A percentile compares a stretch with the other conserved stretches of the same genome.
These are phyloP conservation scores for Melinaea menophilus DNA, from an alignment of 2,888 invertebrate species.

Conservation along the genomic window DNA sequence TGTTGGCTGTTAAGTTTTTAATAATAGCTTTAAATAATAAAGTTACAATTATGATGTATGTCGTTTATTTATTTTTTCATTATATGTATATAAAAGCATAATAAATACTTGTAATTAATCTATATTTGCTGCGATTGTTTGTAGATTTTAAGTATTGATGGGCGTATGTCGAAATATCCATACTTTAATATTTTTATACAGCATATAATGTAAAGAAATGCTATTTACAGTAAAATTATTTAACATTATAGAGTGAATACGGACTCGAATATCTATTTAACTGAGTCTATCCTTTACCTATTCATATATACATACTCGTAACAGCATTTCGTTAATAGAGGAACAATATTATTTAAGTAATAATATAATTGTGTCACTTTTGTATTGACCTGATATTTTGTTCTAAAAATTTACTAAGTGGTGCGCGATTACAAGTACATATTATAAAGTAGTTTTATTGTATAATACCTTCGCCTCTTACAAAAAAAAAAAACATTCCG, in stretches of 20 bases:
- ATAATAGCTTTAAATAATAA: conserved; percentile 11
- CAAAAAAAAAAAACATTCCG: too few relatives aligned
- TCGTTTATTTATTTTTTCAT: conserved; percentile 4
- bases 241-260: conserved; percentile 13
- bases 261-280: background rate
- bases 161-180: conserved; percentile 14
- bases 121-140: background rate
- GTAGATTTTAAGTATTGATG: conserved; percentile 16
- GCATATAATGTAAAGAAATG: conserved; percentile 12
- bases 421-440: background rate
- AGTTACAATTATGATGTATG: background rate
- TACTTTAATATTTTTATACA: conserved; percentile 24
- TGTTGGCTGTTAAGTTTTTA: conserved; percentile 14
- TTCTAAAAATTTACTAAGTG: background rate
- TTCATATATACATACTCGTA: conserved; percentile 2
- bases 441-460: too few relatives aligned
- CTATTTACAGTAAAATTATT: conserved; percentile 12
- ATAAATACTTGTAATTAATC: conserved; percentile 11
- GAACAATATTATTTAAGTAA: conserved; percentile 3
- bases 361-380: conserved; percentile 2
- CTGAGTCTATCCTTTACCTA: background rate
- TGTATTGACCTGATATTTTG: background rate
- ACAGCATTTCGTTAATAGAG: conserved; percentile 1
- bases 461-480: too few relatives aligned
- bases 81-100: conserved; percentile 22